phyloP scores from a whole-genome alignment of 2,888 invertebrate species.

The Acronicta psi region DNA sequence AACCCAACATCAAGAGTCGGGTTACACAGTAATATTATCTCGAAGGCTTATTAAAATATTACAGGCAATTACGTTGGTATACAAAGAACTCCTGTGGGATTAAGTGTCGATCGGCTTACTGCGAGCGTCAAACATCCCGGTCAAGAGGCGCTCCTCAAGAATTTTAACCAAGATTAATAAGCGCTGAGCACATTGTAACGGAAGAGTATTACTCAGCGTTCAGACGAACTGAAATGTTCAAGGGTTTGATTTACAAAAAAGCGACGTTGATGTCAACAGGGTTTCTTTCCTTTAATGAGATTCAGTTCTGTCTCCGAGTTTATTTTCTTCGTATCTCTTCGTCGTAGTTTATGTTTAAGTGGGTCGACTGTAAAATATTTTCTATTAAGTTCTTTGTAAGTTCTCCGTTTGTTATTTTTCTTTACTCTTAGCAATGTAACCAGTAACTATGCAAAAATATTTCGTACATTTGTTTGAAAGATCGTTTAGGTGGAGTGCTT shows the following conservation, averaged over 20 bases:
- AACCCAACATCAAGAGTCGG: constrained; percentile 24
- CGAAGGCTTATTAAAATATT: constrained; percentile 49
- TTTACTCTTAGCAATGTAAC: background rate
- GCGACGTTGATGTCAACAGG: constrained; percentile 24
- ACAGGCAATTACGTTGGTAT: constrained; percentile 42
- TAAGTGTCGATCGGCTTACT: constrained; percentile 43
- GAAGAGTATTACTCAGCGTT: constrained; percentile 19
- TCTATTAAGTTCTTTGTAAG: constrained; percentile 10
- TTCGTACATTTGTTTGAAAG: background rate
- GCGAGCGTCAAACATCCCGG: constrained; percentile 41
- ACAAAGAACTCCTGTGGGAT: constrained; percentile 22
- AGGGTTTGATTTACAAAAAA: constrained; percentile 37
- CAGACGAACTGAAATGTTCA: constrained; percentile 5
- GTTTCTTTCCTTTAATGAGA: constrained; percentile 37
- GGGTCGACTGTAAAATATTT: constrained; percentile 20
- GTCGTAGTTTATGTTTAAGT: constrained; percentile 31
- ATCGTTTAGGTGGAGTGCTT: constrained; percentile 25
- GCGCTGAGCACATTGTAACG: constrained; percentile 23
- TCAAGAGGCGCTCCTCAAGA: constrained; percentile 39
- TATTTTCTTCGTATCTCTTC: constrained; percentile 32
- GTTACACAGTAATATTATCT: constrained; percentile 41
- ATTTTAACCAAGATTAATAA: constrained; percentile 51
- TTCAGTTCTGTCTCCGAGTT: constrained; percentile 39
- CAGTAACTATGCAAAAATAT: constrained; percentile 8
- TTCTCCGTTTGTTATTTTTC: background rate